A percentile compares a stretch with the other conserved stretches of the same genome.
These are phyloP conservation scores for Ephestia elutella DNA, from an alignment of 1,140 invertebrate species.

Conservation along the genomic window DNA sequence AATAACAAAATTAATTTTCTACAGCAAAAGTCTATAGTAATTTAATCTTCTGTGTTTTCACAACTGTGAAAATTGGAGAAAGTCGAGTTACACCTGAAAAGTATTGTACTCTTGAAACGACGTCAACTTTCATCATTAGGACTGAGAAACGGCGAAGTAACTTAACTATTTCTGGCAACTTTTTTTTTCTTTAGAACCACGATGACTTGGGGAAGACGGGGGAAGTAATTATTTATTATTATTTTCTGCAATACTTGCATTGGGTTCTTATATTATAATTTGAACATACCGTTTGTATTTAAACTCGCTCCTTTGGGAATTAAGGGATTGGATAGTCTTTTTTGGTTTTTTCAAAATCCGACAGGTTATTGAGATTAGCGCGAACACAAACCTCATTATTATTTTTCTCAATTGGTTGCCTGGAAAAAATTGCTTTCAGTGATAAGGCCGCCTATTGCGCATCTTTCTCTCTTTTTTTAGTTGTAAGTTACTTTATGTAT, in stretches of 20 bases:
- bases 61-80: background rate
- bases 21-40: background rate
- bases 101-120: background rate
- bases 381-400: too few relatives aligned
- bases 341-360: too few relatives aligned
- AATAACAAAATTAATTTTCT: background rate
- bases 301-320: too few relatives aligned
- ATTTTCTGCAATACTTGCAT: background rate
- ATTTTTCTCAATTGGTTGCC: too few relatives aligned
- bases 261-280: too few relatives aligned
- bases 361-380: too few relatives aligned
- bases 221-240: background rate
- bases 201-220: background rate
- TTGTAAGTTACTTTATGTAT: too few relatives aligned
- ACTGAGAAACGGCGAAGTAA: slow-evolving; percentile 3
- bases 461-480: too few relatives aligned
- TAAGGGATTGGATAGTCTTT: too few relatives aligned
- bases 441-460: too few relatives aligned
- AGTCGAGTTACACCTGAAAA: background rate
- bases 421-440: too few relatives aligned
- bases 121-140: slow-evolving; percentile 14
- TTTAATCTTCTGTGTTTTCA: background rate
- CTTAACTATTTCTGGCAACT: slow-evolving; percentile 4
- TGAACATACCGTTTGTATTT: too few relatives aligned
- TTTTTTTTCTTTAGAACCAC: background rate